Evolutionary conservation across 2,797 vertebrate genomes (phyloP).

Genomic region (Cryptoblepharus egeriae): DNA sequence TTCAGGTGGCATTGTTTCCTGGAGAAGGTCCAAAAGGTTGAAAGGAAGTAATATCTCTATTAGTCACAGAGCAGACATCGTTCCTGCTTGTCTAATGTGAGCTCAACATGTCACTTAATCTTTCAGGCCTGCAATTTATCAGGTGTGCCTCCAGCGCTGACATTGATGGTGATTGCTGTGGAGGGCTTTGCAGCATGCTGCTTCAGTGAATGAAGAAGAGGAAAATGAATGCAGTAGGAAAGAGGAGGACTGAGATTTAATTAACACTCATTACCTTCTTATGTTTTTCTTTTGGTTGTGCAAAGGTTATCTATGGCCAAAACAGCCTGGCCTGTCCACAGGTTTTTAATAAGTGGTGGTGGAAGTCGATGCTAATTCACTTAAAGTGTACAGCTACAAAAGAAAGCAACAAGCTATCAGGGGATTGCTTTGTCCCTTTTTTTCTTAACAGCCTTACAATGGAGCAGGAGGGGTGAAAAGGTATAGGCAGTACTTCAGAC

Average conservation of each 20-base stretch:
- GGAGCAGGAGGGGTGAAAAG: too few relatives aligned
- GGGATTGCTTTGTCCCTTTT: too few relatives aligned
- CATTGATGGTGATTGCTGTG: neutral
- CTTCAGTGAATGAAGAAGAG: conserved; percentile 21
- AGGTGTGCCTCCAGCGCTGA: neutral
- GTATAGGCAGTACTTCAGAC: too few relatives aligned
- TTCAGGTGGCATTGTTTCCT: conserved; percentile 52
- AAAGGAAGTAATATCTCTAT: conserved; percentile 5
- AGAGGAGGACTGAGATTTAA: neutral
- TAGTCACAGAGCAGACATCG: conserved; percentile 28
- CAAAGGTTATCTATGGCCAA: neutral
- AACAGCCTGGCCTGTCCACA: neutral
- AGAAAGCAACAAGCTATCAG: too few relatives aligned
- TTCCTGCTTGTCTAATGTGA: neutral
- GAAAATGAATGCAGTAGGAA: conserved; percentile 7
- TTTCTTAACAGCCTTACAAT: too few relatives aligned
- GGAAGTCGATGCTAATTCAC: too few relatives aligned
- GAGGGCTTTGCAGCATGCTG: neutral
- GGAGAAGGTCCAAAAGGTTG: conserved; percentile 33
- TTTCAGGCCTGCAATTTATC: conserved; percentile 1
- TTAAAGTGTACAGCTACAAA: too few relatives aligned
- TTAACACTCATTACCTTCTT: neutral
- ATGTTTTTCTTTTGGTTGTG: neutral
- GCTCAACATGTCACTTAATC: neutral
- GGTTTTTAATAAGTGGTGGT: neutral